Evolutionary conservation across 2,113 vertebrate genomes (phyloP), one percentile per base, ranked within the genome.

Genomic region (Prunella himalayana): DNA sequence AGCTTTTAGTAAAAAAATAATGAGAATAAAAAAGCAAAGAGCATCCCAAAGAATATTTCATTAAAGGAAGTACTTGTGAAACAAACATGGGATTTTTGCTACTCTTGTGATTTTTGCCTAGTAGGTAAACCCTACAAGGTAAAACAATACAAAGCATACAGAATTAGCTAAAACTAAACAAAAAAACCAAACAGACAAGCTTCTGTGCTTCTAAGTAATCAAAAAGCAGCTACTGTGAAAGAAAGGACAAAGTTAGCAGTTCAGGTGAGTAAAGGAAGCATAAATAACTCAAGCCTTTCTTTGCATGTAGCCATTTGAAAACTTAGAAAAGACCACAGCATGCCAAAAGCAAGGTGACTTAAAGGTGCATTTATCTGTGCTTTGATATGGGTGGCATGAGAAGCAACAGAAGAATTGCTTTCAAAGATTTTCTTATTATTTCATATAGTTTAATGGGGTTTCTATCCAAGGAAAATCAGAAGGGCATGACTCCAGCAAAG

Each of bases 21-120:
- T 19, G 33, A n/a, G 7, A 82, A 63, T 10, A 14, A 57, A 44
- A 73, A 23, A 53, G 76, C 82, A 91, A 71, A 84, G 91, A 82
- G 86, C 57, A 98, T 96, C 96, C 97, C 98, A 99, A 97, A 98
- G 25, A 61, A 20, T 28, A 35, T 61, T 31, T 61, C 98, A 88
- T 98, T 98, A 93, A 97, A 96, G 95, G 96, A 96, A 96, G 96
- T 92, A 94, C 95, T 97, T n/a, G 98, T 97, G 97, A 97, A 98
- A 98, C 98, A 97, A 98, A 99, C 98, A 98, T 93, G 94, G 96
- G 98, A 99, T 99, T 99, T 98, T 99, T 99, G 99, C 99, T 99
- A 99, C 98, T 98, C 98, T 98, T 99, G 98, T 99, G 99, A 97
- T 99, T 98, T 99, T 99, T 99, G 98, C 99, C 99, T 98, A 99